Conservation (phyloP, 2,113 vertebrate species). For the Hemichromis elongatus region DNA sequence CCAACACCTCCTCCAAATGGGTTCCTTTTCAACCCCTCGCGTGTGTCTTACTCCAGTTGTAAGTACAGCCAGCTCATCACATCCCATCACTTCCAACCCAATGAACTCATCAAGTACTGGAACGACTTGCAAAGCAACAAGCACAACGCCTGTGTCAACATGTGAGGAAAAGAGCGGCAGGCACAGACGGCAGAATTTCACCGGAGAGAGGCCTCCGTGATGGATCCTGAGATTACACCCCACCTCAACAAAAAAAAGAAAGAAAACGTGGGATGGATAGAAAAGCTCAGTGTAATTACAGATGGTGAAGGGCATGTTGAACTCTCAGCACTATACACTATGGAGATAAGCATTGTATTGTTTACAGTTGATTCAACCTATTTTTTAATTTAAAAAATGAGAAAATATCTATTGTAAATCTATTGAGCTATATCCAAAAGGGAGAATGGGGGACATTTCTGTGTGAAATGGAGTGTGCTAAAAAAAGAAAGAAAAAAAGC, state of each 20-base stretch:
- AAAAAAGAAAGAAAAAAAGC: too few species aligned
- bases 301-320: conserved; percentile 31
- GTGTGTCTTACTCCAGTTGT: conserved; percentile 96
- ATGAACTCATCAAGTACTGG: conserved; percentile 96
- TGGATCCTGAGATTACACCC: neutral
- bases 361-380: conserved; percentile 71
- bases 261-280: neutral
- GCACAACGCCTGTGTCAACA: conserved; percentile 93
- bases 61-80: conserved; percentile 98
- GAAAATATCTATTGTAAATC: conserved; percentile 56
- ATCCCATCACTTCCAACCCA: conserved; percentile 93
- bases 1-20: conserved; percentile 92
- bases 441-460: neutral
- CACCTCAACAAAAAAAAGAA: neutral
- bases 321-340: conserved; percentile 57
- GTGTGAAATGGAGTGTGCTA: conserved; percentile 50
- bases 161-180: conserved; percentile 87
- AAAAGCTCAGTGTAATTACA: neutral
- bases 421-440: conserved; percentile 51
- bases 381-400: conserved; percentile 68
- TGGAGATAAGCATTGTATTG: conserved; percentile 72
- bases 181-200: conserved; percentile 85
- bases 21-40: conserved; percentile 96
- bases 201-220: conserved; percentile 74
- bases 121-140: conserved; percentile 97